Evolutionary conservation across 2,797 vertebrate genomes (phyloP).

Genomic region (Acanthiza pusilla): DNA sequence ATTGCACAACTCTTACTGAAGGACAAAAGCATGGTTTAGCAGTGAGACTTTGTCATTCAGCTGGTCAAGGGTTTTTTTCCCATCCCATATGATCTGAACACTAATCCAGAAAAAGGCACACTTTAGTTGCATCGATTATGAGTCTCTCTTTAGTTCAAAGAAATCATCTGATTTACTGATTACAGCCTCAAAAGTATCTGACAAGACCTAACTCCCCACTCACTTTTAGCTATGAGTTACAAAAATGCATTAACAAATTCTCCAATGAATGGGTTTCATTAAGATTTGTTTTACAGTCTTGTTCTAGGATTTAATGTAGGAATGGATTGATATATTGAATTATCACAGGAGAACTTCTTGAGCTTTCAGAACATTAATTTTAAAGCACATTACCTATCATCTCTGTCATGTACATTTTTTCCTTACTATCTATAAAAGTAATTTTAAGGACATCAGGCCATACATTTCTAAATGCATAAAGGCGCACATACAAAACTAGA

Average conservation of each 20-base stretch:
- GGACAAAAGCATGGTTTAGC: not conserved
- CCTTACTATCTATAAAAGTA: not conserved
- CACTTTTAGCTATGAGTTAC: not conserved
- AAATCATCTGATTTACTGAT: not conserved
- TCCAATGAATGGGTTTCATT: conserved; percentile 10
- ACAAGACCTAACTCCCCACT: not conserved
- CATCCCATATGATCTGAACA: not conserved
- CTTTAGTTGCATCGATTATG: not conserved
- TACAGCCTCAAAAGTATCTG: not conserved
- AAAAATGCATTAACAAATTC: conserved; percentile 45
- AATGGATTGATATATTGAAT: not conserved
- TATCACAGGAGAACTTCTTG: not conserved
- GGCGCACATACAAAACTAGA: not conserved
- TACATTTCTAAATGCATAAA: not conserved
- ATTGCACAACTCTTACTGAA: not conserved
- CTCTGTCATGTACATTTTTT: not conserved
- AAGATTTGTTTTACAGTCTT: conserved; percentile 16
- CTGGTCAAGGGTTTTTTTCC: accelerated
- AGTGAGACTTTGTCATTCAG: not conserved
- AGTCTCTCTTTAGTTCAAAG: not conserved
- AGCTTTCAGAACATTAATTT: conserved; percentile 39
- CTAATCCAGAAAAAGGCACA: not conserved
- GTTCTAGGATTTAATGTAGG: conserved; percentile 16
- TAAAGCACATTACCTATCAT: not conserved
- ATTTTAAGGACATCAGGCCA: not conserved